Evolutionary conservation across 2,113 vertebrate genomes (phyloP).

Genomic region (Mugil cephalus): DNA sequence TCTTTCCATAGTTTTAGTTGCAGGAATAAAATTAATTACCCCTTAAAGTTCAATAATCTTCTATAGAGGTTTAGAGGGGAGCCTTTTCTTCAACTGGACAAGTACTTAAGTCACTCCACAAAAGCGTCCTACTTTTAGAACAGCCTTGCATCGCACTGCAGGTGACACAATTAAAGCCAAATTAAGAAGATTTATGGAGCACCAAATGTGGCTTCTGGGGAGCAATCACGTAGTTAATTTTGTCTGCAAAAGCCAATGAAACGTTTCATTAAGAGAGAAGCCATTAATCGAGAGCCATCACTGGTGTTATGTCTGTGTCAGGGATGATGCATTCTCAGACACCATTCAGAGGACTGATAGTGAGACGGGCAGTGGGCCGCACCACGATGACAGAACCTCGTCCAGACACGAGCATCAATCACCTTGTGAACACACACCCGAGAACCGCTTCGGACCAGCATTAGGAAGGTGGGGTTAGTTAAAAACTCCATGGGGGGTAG

Average conservation of each 20-base stretch:
- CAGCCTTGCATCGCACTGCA: background rate
- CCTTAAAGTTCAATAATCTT: background rate
- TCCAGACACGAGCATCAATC: constrained; percentile 94
- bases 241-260: constrained; percentile 3
- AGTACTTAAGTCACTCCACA: background rate
- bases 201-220: background rate
- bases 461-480: constrained; percentile 88
- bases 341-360: constrained; percentile 93
- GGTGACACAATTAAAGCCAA: constrained; percentile 26
- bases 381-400: constrained; percentile 91
- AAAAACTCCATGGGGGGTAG: background rate
- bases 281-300: constrained; percentile 8
- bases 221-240: constrained; percentile 22
- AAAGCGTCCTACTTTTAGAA: constrained; percentile 2
- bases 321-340: constrained; percentile 97
- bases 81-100: background rate
- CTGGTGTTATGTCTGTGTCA: constrained; percentile 70
- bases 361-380: constrained; percentile 91
- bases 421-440: constrained; percentile 89
- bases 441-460: constrained; percentile 91
- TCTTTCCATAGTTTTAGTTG: background rate
- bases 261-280: constrained; percentile 1
- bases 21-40: constrained; percentile 9
- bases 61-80: background rate
- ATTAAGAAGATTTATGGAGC: constrained; percentile 32